These are phyloP conservation scores for Lasioglossum zephyrum DNA, from an alignment of 2,888 invertebrate species.

Conservation along the genomic window DNA sequence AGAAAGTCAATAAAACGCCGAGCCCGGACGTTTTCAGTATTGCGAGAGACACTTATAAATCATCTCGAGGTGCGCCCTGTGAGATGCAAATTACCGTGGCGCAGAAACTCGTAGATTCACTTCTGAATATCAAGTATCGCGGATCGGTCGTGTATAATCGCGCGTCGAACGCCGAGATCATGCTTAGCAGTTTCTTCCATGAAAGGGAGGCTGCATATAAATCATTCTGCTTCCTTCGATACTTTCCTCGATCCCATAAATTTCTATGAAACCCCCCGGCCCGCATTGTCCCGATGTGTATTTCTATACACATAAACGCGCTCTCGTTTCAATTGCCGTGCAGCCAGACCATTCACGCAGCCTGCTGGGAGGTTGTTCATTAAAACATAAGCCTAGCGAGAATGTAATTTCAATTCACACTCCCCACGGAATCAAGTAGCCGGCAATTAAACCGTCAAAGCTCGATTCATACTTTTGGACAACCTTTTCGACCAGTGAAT, in stretches of 20 bases:
- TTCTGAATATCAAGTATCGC: conserved; percentile 51
- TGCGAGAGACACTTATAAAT: conserved; percentile 27
- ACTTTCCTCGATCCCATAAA: conserved; percentile 46
- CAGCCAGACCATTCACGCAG: neutral
- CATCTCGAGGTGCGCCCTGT: conserved; percentile 33
- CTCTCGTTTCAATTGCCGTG: conserved; percentile 1
- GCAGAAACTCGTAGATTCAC: conserved; percentile 50
- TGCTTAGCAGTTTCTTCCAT: conserved; percentile 58
- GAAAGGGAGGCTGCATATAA: conserved; percentile 52
- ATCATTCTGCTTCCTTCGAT: conserved; percentile 51
- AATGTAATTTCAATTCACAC: neutral
- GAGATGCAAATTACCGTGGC: conserved; percentile 46
- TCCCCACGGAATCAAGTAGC: neutral
- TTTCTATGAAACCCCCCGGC: conserved; percentile 28
- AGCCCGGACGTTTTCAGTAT: neutral
- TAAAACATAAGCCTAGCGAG: neutral
- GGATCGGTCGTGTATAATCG: conserved; percentile 47
- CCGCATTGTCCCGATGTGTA: conserved; percentile 5
- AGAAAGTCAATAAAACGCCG: neutral
- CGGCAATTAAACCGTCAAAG: neutral
- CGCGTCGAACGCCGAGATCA: conserved; percentile 47
- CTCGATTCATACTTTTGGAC: neutral
- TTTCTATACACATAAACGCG: neutral
- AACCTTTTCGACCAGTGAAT: too few relatives aligned
- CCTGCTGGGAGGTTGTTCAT: neutral